Conservation (phyloP, 2,888 invertebrate species). For the Brachyptera putata region DNA sequence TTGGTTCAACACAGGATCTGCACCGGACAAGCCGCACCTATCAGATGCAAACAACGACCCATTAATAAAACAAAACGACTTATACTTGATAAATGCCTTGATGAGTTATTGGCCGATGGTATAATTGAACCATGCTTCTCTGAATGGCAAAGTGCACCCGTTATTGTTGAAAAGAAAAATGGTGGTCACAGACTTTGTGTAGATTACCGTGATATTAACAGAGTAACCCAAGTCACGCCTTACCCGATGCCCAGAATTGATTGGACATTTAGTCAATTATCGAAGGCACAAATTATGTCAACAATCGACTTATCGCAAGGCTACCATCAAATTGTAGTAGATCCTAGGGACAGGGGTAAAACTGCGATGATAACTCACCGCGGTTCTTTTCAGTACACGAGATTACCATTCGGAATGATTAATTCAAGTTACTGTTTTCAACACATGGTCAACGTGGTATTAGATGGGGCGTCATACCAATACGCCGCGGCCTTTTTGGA, state of each 20-base stretch:
- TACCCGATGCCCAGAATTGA: not conserved
- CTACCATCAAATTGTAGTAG: not conserved
- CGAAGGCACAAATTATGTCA: not conserved
- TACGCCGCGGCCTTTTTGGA: not conserved
- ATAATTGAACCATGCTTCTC: conserved; percentile 29
- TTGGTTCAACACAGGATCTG: too few species aligned
- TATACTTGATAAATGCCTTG: conserved; percentile 27
- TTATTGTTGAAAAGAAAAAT: conserved; percentile 10
- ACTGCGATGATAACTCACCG: conserved; percentile 1
- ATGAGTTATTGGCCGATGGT: conserved; percentile 29
- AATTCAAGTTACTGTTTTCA: not conserved
- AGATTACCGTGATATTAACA: not conserved
- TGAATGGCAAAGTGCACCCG: conserved; percentile 27
- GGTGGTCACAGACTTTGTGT: not conserved
- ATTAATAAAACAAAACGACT: conserved; percentile 29
- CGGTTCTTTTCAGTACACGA: not conserved
- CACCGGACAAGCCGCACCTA: too few species aligned
- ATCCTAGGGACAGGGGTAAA: not conserved
- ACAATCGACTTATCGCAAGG: not conserved
- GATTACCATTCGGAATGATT: not conserved
- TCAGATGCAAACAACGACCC: conserved; percentile 26
- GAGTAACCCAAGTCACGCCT: not conserved
- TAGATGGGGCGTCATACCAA: not conserved
- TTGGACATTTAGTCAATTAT: not conserved
- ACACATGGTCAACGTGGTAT: conserved; percentile 10